Evolutionary conservation across 2,888 invertebrate genomes (phyloP), one percentile per base, ranked within the genome.

Genomic region (Charanyca ferruginea): DNA sequence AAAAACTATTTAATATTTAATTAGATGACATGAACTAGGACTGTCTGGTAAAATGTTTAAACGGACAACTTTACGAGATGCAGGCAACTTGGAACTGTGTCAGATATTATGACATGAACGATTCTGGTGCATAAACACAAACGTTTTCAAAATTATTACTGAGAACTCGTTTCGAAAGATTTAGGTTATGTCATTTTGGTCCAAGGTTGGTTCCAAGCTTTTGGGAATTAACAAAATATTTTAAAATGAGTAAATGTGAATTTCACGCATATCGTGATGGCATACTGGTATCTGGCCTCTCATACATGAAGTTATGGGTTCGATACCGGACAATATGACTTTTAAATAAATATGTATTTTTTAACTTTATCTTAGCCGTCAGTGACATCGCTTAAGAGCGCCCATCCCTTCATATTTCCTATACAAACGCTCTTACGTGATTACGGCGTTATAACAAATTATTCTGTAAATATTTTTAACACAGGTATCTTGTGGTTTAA

Each of bases 41-140:
- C 2, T 51, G 52, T 47, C 49, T 48, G 57, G 49, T 64, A 47
- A 52, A 59, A 54, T 77, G 45, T 48, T 45, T 78, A 54, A 57
- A 64, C 23, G 7, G 47, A 55, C 23, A 22, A 52, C 47, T 81
- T 79, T 79, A 79, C 20, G 81, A 54, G 38, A 45, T 49, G 54
- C 47, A 45, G 45, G 38, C 44, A 6, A n/a, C 35, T 65, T 66
- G 75, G 66, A 81, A 81, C 20, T 0, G 42, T 58, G 48, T 61
- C 78, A 77, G 79, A 53, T 57, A 45, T 42, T 60, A 1, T 51
- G 51, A 51, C 47, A 52, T n/a, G 51, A 59, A 64, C n/a, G 23
- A 66, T 51, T 54, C 41, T 54, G 73, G 45, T 73, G 60, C 45
- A 60, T 51, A 60, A 77, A 65, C 61, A 73, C 38, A 53, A 54